Conservation (phyloP, 2,797 vertebrate species). For the Esox lucius region DNA sequence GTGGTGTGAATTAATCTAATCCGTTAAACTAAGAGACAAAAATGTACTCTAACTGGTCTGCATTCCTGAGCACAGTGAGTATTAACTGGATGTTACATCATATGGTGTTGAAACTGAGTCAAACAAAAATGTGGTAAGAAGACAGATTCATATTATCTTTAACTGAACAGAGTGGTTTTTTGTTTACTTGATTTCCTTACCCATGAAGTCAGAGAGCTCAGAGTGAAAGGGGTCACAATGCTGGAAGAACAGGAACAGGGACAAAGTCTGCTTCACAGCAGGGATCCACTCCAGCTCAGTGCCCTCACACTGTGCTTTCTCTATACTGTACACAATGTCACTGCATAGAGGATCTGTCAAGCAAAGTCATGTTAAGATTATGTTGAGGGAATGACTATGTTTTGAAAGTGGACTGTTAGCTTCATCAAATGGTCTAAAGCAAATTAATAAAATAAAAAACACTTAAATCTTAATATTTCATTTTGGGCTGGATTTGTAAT, state of each 20-base stretch:
- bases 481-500: too few species aligned
- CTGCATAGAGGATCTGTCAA: constrained; percentile 34
- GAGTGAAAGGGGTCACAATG: constrained; percentile 55
- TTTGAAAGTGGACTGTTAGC: neutral
- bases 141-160: neutral
- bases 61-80: neutral
- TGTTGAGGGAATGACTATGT: neutral
- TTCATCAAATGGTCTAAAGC: too few species aligned
- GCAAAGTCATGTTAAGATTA: constrained; percentile 9
- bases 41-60: neutral
- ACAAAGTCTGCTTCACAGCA: constrained; percentile 45
- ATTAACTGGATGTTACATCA: neutral
- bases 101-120: neutral
- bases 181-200: constrained; percentile 23
- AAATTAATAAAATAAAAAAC: too few species aligned
- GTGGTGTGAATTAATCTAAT: neutral
- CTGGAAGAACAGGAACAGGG: constrained; percentile 51
- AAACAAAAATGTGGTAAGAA: neutral
- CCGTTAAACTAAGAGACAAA: neutral
- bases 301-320: constrained; percentile 21
- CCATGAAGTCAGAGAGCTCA: constrained; percentile 45
- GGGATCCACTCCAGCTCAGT: constrained; percentile 17
- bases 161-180: neutral
- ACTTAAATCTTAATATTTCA: too few species aligned
- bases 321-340: constrained; percentile 35